phyloP scores from a whole-genome alignment of 2,888 invertebrate genomes.

The Protophormia terraenovae region DNA sequence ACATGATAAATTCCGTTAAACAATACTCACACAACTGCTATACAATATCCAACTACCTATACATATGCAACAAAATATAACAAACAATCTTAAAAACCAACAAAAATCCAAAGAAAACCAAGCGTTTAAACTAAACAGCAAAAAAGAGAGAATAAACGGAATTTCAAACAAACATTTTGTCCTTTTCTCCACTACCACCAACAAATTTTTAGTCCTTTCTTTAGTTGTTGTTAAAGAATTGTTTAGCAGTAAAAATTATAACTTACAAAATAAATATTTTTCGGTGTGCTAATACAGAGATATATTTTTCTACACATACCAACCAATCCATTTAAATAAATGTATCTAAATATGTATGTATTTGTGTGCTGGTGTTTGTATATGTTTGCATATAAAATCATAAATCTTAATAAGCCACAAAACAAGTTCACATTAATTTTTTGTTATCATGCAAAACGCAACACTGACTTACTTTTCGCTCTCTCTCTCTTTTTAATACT shows the following conservation, averaged over 20 bases:
- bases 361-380: neutral
- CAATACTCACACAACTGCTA: neutral
- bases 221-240: neutral
- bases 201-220: neutral
- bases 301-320: neutral
- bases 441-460: constrained; percentile 64
- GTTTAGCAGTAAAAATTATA: neutral
- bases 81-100: neutral
- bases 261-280: neutral
- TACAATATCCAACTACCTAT: neutral
- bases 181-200: neutral
- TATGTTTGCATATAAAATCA: constrained; percentile 34
- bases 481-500: neutral
- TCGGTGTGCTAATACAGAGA: neutral
- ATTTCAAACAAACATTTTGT: constrained; percentile 1
- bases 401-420: constrained; percentile 66
- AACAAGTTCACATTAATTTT: constrained; percentile 63
- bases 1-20: constrained; percentile 40
- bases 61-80: neutral
- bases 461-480: constrained; percentile 37
- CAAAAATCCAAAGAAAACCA: constrained; percentile 15
- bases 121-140: neutral
- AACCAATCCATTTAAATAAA: neutral
- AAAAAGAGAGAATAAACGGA: neutral
- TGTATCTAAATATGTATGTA: neutral